Evolutionary conservation across 2,113 vertebrate species (phyloP).

Genomic region (Phaetusa simplex): DNA sequence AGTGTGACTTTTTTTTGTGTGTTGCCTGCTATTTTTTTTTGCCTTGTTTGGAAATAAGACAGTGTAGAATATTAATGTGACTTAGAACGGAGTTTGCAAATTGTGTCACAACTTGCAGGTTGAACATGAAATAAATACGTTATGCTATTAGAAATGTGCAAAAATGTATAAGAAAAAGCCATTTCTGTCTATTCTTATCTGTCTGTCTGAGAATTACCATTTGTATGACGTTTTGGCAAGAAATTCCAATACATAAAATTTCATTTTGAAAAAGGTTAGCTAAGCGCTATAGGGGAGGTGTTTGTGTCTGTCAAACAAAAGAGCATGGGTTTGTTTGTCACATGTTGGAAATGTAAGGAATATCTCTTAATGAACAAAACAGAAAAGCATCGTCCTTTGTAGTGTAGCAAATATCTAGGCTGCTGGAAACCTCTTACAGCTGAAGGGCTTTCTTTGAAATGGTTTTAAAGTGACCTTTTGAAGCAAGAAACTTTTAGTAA

Average conservation of each 20-base stretch:
- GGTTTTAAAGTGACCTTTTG: neutral
- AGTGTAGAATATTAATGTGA: neutral
- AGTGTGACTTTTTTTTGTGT: neutral
- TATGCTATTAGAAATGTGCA: neutral
- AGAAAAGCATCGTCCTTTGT: neutral
- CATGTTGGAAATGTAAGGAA: neutral
- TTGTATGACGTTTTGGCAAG: neutral
- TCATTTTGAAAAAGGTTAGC: neutral
- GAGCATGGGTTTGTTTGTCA: neutral
- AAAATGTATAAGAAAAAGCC: neutral
- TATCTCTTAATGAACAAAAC: neutral
- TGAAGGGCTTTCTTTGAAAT: neutral
- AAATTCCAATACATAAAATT: neutral
- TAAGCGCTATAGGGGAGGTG: neutral
- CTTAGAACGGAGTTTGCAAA: neutral
- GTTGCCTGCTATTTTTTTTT: neutral
- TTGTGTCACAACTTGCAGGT: neutral
- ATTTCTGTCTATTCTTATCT: neutral
- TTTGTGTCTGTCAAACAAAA: neutral
- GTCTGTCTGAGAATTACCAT: neutral
- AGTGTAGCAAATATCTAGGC: accelerated
- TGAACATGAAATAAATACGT: neutral
- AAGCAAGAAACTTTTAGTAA: neutral
- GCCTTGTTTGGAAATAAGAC: neutral
- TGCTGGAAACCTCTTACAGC: neutral